Conservation (phyloP, 2,113 vertebrate species). For the Falco punctatus region DNA sequence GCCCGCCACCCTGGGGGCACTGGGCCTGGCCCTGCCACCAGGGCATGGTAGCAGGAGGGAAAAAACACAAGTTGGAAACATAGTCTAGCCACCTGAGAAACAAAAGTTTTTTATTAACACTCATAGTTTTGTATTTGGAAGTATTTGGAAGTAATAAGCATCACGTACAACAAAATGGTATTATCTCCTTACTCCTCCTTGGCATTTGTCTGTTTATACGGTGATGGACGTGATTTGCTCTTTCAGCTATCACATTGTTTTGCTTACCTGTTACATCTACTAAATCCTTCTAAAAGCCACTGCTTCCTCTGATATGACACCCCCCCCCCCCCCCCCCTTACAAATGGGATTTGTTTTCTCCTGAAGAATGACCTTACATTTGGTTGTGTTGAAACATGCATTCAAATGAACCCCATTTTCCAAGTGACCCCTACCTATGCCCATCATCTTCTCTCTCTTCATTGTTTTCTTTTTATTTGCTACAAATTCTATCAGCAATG, state of each 20-base stretch:
- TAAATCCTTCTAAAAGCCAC: not conserved
- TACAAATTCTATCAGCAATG: slow-evolving; percentile 39
- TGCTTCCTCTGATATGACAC: not conserved
- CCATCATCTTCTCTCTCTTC: slow-evolving; percentile 16
- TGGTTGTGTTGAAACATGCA: not conserved
- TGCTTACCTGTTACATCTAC: not conserved
- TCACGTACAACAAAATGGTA: not conserved
- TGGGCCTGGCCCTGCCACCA: not conserved
- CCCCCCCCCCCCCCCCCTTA: not conserved
- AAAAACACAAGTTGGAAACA: not conserved
- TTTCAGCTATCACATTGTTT: not conserved
- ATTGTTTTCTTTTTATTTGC: slow-evolving; percentile 48
- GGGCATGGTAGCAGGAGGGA: not conserved
- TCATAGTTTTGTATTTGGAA: not conserved
- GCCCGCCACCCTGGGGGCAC: not conserved
- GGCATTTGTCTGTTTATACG: not conserved
- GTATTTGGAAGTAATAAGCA: not conserved
- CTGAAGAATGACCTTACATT: not conserved
- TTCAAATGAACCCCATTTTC: not conserved
- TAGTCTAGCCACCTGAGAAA: not conserved
- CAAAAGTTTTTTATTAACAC: not conserved
- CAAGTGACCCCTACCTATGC: not conserved
- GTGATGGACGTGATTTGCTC: not conserved
- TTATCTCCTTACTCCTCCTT: not conserved
- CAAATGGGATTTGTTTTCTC: slow-evolving; percentile 7